Evolutionary conservation across 2,113 vertebrate species (phyloP).

Genomic region (Glareola pratincola): DNA sequence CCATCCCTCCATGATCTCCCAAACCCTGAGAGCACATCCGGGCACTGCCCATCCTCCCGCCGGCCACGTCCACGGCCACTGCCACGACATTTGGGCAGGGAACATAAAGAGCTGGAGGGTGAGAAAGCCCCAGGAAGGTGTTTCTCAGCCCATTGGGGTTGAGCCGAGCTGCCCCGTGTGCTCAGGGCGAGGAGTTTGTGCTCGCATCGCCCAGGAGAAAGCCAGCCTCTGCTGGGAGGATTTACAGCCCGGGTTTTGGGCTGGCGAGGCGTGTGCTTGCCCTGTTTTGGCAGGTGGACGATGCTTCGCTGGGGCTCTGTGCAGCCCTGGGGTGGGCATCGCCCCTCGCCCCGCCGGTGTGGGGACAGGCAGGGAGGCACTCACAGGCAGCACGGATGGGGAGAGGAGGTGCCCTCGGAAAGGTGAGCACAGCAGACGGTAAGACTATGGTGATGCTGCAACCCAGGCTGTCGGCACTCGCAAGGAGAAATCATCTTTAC

Average conservation of each 20-base stretch:
- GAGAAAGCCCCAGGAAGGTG: background rate
- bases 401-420: rapidly evolving
- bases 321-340: background rate
- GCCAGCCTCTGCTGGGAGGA: rapidly evolving
- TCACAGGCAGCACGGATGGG: rapidly evolving
- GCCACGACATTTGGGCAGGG: background rate
- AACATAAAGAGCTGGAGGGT: background rate
- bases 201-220: background rate
- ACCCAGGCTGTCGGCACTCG: rapidly evolving
- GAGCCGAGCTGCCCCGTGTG: rapidly evolving
- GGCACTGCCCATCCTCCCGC: rapidly evolving
- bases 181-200: rapidly evolving
- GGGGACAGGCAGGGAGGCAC: background rate
- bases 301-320: rapidly evolving
- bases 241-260: background rate
- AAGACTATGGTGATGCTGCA: background rate
- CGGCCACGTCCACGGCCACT: rapidly evolving
- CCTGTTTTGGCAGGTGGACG: background rate
- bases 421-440: rapidly evolving
- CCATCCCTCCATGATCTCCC: background rate
- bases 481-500: background rate
- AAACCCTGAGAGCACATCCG: background rate
- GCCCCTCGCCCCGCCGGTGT: rapidly evolving
- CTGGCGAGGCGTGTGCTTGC: rapidly evolving
- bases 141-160: background rate